Conservation (phyloP, 2,113 vertebrate genomes). For the Panurus biarmicus region DNA sequence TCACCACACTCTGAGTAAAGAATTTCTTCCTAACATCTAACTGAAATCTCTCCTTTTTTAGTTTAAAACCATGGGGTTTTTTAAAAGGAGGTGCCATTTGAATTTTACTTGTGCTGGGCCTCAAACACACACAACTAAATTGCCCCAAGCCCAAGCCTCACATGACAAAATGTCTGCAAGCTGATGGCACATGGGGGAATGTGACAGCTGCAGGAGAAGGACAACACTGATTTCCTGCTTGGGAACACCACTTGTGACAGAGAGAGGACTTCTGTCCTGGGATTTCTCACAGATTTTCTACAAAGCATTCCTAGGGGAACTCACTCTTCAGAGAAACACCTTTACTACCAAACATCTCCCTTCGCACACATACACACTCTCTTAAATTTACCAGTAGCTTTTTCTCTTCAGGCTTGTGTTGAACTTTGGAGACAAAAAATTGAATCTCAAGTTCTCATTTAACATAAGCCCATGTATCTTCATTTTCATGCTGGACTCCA, state of each 20-base stretch:
- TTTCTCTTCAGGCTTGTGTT: neutral
- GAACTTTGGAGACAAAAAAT: neutral
- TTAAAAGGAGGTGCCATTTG: neutral
- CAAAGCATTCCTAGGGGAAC: neutral
- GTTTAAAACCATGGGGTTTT: neutral
- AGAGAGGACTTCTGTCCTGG: neutral
- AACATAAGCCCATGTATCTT: neutral
- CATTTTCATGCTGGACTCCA: neutral
- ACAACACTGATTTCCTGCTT: neutral
- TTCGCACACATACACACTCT: accelerated
- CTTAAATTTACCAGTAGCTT: neutral
- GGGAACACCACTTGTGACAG: neutral
- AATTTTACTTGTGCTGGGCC: neutral
- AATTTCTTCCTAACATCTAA: neutral
- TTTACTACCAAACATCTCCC: neutral
- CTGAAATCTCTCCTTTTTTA: neutral
- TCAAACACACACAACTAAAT: accelerated
- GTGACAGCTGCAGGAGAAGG: neutral
- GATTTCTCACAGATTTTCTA: neutral
- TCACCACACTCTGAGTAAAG: neutral
- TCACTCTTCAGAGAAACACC: neutral
- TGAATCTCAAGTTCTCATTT: neutral
- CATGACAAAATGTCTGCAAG: neutral
- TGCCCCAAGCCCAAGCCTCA: neutral
- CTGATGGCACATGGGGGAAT: neutral